Percentiles rank a stretch among this genome's conserved stretches.
phyloP scores from a whole-genome alignment of 2,888 invertebrate genomes.

The Ichneumon xanthorius region DNA sequence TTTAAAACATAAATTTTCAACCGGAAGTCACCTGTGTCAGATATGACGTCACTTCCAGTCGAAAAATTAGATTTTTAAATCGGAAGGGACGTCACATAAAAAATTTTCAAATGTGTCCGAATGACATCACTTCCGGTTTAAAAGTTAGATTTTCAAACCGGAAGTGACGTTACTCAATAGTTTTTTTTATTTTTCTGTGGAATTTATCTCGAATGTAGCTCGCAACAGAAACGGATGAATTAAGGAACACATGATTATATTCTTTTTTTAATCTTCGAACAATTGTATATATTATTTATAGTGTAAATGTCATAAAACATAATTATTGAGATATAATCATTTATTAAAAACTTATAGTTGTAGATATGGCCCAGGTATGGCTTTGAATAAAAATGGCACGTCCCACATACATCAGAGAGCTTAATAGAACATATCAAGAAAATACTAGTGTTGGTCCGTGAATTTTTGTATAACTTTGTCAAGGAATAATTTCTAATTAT shows the following conservation, averaged over 20 bases:
- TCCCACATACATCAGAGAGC: neutral
- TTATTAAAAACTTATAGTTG: neutral
- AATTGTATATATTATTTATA: neutral
- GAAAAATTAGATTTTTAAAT: too few species aligned
- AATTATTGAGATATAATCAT: neutral
- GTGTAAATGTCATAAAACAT: neutral
- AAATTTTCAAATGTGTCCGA: too few species aligned
- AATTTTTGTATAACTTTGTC: neutral
- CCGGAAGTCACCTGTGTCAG: too few species aligned
- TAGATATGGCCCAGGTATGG: neutral
- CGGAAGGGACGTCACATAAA: too few species aligned
- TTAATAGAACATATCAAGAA: neutral
- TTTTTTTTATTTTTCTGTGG: neutral
- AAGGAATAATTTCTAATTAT: neutral
- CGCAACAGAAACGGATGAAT: neutral
- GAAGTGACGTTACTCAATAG: too few species aligned
- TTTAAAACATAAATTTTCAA: too few species aligned
- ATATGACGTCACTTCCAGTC: too few species aligned
- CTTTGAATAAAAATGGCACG: slow-evolving; percentile 7
- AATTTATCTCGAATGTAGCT: neutral
- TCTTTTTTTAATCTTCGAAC: neutral
- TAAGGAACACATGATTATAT: neutral
- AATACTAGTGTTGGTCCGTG: slow-evolving; percentile 3
- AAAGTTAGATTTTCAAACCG: too few species aligned
- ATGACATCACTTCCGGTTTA: too few species aligned